A percentile compares a stretch with the other conserved stretches of the same genome.
These are phyloP conservation scores for Molossus alvarezi DNA, from an alignment of 2,797 vertebrate species.

Conservation along the genomic window DNA sequence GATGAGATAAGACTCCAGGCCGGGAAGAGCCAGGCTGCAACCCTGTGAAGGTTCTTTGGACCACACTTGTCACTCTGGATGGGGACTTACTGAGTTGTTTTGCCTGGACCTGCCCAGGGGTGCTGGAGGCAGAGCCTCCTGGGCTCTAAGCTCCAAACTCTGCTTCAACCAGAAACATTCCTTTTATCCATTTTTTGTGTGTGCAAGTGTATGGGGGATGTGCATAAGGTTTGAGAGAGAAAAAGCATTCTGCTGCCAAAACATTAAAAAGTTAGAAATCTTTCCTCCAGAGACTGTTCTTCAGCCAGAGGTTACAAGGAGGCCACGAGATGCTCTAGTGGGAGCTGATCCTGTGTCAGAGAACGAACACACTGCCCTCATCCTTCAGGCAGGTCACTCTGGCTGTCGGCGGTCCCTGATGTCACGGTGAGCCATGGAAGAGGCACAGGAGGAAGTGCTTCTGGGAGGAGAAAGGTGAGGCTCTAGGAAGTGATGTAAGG, in stretches of 20 bases:
- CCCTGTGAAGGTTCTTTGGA: not conserved
- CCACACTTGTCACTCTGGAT: rapidly evolving
- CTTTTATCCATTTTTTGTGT: not conserved
- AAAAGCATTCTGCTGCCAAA: not conserved
- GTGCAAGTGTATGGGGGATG: not conserved
- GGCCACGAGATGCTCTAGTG: not conserved
- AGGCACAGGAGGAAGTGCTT: not conserved
- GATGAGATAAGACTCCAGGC: not conserved
- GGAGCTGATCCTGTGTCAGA: not conserved
- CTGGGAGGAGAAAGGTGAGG: not conserved
- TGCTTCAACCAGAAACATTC: not conserved
- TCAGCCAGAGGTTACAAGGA: not conserved
- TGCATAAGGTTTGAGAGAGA: not conserved
- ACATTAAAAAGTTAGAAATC: not conserved
- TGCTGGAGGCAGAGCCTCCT: not conserved
- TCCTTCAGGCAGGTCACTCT: not conserved
- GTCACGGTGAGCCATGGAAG: not conserved
- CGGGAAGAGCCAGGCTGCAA: not conserved
- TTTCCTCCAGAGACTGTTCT: not conserved
- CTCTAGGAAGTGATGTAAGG: not conserved
- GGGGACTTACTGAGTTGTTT: not conserved
- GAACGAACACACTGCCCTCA: not conserved
- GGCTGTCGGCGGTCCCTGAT: not conserved
- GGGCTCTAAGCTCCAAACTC: not conserved
- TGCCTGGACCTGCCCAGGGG: not conserved